phyloP scores from a whole-genome alignment of 1,140 invertebrate genomes.

The Temnothorax longispinosus region DNA sequence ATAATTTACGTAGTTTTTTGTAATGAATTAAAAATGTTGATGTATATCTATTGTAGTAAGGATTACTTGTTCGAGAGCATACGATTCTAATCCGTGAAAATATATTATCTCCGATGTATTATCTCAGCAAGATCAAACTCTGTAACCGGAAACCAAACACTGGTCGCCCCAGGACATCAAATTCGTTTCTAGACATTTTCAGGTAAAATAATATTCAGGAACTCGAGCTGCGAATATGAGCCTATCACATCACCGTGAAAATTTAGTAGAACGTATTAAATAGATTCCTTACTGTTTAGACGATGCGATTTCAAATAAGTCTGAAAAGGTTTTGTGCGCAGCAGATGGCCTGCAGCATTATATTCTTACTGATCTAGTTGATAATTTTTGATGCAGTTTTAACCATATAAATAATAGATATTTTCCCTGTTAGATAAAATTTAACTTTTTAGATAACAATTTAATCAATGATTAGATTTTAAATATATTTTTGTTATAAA shows the following conservation, averaged over 20 bases:
- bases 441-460: background rate
- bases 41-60: background rate
- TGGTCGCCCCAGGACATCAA: constrained; percentile 78
- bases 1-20: background rate
- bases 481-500: background rate
- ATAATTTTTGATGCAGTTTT: background rate
- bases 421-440: background rate
- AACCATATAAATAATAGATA: background rate
- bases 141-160: constrained; percentile 80
- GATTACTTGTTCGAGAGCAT: background rate
- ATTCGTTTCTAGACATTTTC: constrained; percentile 74
- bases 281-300: constrained; percentile 69
- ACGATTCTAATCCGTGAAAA: background rate
- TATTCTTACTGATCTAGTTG: background rate
- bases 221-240: constrained; percentile 68
- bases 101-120: constrained; percentile 52
- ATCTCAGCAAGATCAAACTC: constrained; percentile 52
- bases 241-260: constrained; percentile 59
- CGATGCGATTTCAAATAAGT: constrained; percentile 72
- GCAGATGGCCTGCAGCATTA: constrained; percentile 22
- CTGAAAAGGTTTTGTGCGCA: background rate
- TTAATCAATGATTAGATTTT: background rate
- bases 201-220: constrained; percentile 76
- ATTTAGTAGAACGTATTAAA: constrained; percentile 69
- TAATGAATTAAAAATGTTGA: background rate